These are phyloP conservation scores for Apamea sordens DNA, from an alignment of 2,888 invertebrate species.

Conservation along the genomic window DNA sequence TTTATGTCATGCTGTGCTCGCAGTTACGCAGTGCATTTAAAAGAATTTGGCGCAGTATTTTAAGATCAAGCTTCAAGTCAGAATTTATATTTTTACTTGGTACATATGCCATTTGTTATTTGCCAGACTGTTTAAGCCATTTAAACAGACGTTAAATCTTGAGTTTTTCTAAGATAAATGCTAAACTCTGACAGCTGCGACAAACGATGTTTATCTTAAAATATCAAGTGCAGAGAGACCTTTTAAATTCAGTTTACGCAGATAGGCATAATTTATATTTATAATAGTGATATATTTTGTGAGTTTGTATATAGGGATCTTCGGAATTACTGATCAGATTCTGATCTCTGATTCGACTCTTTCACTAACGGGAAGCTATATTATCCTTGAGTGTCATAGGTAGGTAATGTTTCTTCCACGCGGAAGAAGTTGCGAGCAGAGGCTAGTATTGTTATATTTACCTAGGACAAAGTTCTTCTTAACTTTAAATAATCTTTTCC, in stretches of 20 bases:
- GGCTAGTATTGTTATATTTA: neutral
- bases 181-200: neutral
- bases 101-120: neutral
- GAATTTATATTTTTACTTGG: neutral
- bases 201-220: conserved; percentile 1
- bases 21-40: neutral
- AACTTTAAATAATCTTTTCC: neutral
- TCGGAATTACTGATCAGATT: neutral
- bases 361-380: neutral
- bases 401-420: neutral
- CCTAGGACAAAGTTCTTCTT: neutral
- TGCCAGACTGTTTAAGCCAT: neutral
- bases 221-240: conserved; percentile 4
- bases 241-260: neutral
- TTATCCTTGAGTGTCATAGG: neutral
- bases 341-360: too few species aligned
- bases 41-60: neutral
- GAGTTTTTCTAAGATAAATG: conserved; percentile 6
- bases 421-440: neutral
- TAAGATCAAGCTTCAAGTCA: neutral
- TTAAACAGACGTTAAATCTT: conserved; percentile 2
- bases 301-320: neutral
- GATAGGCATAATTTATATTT: neutral
- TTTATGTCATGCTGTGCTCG: neutral
- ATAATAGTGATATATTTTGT: neutral